Base-by-base conservation (phyloP, 2,888 invertebrate genomes). In the Bhutanitis thaidina region DNA sequence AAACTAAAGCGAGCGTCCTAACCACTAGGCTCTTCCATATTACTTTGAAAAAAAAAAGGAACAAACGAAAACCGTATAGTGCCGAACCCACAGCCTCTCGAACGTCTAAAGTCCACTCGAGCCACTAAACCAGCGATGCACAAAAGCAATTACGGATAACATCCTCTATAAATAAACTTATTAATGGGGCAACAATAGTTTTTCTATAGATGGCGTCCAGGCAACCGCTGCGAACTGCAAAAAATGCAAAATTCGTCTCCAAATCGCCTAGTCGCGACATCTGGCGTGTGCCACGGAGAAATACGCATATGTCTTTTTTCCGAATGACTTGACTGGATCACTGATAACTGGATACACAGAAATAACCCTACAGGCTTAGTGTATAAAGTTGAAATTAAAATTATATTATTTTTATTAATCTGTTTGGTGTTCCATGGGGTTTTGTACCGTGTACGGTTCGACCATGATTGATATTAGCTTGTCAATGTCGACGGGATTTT, bases 261-360 rank as follows among this genome's bases (percentile, higher is more conserved):
- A 64, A 63, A 65, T 68, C 64, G 59, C 53, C 71, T 71, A 74
- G 67, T 56, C 55, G 54, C 72, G 69, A 69, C 82, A 83, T 82
- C 82, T 83, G 82, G 77, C 65, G 65, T 62, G 63, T 41, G 71
- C 72, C 27, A 71, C 68, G 59, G 75, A 77, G 77, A 82, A 81
- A 81, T 69, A 72, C 72, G 77, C 84, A 83, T 77, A 82, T 83
- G 83, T 78, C 78, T 76, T 76, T 73, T 71, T 67, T 71, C 76
- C 83, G 79, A 71, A 80, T 80, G 81, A 80, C 78, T 82, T 71
- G 66, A 62, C 38, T n/a, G 38, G 16, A 43, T 43, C 44, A 25
- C n/a, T n/a, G 1, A 3, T n/a, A 9, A 13, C 37, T 14, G n/a
- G 13, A 25, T 16, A 27, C 2, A 15, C 10, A 15, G 8, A 43